Evolutionary conservation across 2,797 vertebrate genomes (phyloP).

Genomic region (Cetoscarus ocellatus): DNA sequence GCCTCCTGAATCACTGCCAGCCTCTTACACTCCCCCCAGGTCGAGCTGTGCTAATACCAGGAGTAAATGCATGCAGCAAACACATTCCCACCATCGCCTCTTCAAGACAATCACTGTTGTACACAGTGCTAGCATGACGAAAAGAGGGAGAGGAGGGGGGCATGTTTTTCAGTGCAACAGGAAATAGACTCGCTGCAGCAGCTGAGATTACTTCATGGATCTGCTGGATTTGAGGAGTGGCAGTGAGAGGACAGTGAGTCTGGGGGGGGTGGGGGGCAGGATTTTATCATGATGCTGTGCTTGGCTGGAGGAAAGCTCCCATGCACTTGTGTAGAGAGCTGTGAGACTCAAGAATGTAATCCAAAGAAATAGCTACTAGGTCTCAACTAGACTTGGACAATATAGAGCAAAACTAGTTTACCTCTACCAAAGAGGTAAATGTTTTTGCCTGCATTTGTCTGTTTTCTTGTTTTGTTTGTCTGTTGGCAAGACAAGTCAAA

Average conservation of each 20-base stretch:
- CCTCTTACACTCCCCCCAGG: constrained; percentile 65
- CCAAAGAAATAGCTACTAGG: constrained; percentile 30
- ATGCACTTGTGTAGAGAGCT: constrained; percentile 55
- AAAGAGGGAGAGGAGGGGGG: constrained; percentile 13
- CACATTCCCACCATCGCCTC: constrained; percentile 62
- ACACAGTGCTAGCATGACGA: constrained; percentile 62
- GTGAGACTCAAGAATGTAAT: constrained; percentile 47
- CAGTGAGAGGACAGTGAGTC: constrained; percentile 55
- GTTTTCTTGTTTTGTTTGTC: too few relatives aligned
- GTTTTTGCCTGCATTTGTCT: too few relatives aligned
- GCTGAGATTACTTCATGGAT: constrained; percentile 70
- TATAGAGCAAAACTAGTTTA: too few relatives aligned
- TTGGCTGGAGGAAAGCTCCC: constrained; percentile 69
- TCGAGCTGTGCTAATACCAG: constrained; percentile 68
- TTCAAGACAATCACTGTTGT: constrained; percentile 69
- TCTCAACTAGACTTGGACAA: too few relatives aligned
- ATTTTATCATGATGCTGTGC: constrained; percentile 76
- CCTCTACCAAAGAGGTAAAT: too few relatives aligned
- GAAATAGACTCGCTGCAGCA: constrained; percentile 57
- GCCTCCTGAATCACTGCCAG: constrained; percentile 79
- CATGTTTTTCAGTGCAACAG: constrained; percentile 50
- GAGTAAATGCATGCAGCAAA: constrained; percentile 71
- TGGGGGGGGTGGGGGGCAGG: constrained; percentile 42
- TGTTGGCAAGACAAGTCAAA: too few relatives aligned
- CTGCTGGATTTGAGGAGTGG: constrained; percentile 69